Base-by-base conservation (phyloP, 2,888 invertebrate species). In the Drosophila stalkeri region DNA sequence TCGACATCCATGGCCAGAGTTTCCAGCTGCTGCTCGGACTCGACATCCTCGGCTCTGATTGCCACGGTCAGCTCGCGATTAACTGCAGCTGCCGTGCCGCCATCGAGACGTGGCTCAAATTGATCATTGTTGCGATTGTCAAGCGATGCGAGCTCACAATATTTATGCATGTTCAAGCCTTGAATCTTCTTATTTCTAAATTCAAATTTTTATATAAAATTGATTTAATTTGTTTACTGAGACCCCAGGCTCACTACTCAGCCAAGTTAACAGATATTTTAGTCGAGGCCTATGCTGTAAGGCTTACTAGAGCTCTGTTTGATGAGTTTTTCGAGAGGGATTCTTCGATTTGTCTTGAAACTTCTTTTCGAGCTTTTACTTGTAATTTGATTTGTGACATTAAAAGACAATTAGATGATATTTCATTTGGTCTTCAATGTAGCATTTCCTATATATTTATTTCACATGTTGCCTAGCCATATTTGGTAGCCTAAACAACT, bases 381-480 rank as follows among this genome's bases (percentile, higher is more conserved):
- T 6, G 9, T 31, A 16, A 4, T 11, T 23, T 3, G 37, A 23
- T 39, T 39, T 3, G 12, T 12, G 23, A 41, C 31, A 56, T 14
- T 43, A 14, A 43, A 56, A 56, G 18, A 31, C 31, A 43, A 43
- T 41, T 14, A 56, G 31, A 14, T 18, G 31, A 12, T 18, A 31
- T 43, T 43, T 43, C 9, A 43, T 31, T 43, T 18, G 41, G n/a
- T 18, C 31, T 31, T 31, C 31, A 20, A 7, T 43, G 31, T 14
- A 27, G 27, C 27, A 31, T 31, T 43, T 18, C 31, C 14, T 31
- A 9, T 31, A 31, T 12, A n/a, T 52, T 14, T 39, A 55, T 12
- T 27, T 39, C 39, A 23, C 54, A 55, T 54, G 55, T n/a, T 55
- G 23, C 39, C 39, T 55, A 23, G 27, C 27, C 3, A 3, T 56